Conservation (phyloP, 2,113 vertebrate species). For the Dunckerocampus dactyliophorus region DNA sequence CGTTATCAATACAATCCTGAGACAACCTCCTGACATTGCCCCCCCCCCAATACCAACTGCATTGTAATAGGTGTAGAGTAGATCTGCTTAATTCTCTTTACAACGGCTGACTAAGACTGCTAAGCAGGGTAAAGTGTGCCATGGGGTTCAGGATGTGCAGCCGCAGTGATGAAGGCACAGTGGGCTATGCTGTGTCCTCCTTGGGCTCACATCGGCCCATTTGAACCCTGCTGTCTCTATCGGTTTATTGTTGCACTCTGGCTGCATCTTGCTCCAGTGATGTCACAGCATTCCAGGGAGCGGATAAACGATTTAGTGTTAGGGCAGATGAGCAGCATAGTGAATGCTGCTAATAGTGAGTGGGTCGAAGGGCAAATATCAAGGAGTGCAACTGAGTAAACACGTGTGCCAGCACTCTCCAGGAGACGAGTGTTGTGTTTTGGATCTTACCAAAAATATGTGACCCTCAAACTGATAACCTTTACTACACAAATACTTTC, state of each 20-base stretch:
- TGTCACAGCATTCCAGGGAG: slow-evolving; percentile 73
- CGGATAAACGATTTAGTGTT: slow-evolving; percentile 72
- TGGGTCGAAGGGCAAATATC: slow-evolving; percentile 54
- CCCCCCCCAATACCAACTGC: neutral
- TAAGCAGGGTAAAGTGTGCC: slow-evolving; percentile 9
- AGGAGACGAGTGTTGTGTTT: slow-evolving; percentile 19
- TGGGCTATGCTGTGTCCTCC: slow-evolving; percentile 41
- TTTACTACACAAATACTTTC: neutral
- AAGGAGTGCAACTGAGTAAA: slow-evolving; percentile 42
- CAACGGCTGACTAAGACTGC: slow-evolving; percentile 21
- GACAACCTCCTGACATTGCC: neutral
- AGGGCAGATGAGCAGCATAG: slow-evolving; percentile 67
- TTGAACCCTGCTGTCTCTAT: slow-evolving; percentile 67
- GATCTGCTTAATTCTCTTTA: slow-evolving; percentile 5
- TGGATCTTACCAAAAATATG: slow-evolving; percentile 2
- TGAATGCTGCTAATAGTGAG: slow-evolving; percentile 53
- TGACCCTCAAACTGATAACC: neutral
- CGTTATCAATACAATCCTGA: neutral
- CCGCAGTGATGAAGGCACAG: slow-evolving; percentile 38
- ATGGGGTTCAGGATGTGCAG: slow-evolving; percentile 23
- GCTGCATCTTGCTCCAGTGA: slow-evolving; percentile 64
- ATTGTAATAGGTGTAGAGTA: neutral
- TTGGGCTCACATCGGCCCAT: slow-evolving; percentile 58
- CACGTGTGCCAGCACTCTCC: slow-evolving; percentile 15
- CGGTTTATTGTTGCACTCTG: slow-evolving; percentile 68